A percentile compares a stretch with the other conserved stretches of the same genome.
phyloP scores from a whole-genome alignment of 2,888 invertebrate genomes.

The Orthosia gracilis region DNA sequence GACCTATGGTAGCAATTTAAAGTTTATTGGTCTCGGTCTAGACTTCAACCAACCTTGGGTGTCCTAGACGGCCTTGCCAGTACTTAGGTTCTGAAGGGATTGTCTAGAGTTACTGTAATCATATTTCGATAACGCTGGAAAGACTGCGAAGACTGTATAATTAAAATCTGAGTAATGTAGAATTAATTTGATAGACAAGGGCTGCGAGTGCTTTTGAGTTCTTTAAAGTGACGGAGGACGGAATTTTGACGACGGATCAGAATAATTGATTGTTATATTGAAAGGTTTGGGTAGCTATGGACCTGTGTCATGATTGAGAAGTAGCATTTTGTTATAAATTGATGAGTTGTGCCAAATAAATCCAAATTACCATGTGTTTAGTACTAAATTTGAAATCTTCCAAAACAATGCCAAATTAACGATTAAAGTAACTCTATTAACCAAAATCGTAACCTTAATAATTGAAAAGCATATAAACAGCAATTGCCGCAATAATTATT shows the following conservation, averaged over 20 bases:
- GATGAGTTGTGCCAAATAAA: background rate
- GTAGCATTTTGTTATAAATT: background rate
- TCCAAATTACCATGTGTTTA: background rate
- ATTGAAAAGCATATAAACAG: no score
- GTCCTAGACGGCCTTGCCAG: conserved; percentile 68
- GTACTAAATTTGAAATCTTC: background rate
- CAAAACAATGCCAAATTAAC: no score
- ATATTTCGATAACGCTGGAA: conserved; percentile 49
- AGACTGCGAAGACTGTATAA: conserved; percentile 46
- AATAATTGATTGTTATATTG: conserved; percentile 48
- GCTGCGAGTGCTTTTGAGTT: conserved; percentile 36
- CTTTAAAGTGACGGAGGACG: conserved; percentile 37
- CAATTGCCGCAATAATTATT: no score
- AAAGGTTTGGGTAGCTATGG: background rate
- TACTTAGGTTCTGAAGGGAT: conserved; percentile 52
- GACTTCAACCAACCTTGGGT: conserved; percentile 47
- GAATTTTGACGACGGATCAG: conserved; percentile 32
- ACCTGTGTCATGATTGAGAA: background rate
- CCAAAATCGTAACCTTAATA: no score
- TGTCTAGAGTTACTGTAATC: conserved; percentile 60
- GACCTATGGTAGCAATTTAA: conserved; percentile 23
- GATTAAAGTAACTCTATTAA: no score
- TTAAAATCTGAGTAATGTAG: conserved; percentile 51
- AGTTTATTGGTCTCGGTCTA: conserved; percentile 37
- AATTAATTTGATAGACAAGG: conserved; percentile 51